Evolutionary conservation across 2,797 vertebrate species (phyloP).

Genomic region (Gambelia wislizenii): DNA sequence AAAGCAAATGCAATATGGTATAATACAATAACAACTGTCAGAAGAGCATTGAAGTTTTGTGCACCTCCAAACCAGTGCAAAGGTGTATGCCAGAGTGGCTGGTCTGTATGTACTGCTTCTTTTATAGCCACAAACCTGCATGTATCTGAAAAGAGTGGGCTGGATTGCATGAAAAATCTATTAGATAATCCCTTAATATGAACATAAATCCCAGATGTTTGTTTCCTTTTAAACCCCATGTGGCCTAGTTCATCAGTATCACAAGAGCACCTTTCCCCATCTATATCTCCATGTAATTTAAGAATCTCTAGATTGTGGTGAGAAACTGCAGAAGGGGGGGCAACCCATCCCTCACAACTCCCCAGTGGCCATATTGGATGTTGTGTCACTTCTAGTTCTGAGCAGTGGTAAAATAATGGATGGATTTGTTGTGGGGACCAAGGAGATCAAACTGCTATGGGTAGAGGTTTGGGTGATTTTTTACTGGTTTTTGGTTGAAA

Average conservation of each 20-base stretch:
- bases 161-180: rapidly evolving
- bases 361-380: neutral
- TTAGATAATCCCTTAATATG: neutral
- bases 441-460: neutral
- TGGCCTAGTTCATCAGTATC: neutral
- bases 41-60: neutral
- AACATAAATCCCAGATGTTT: neutral
- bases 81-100: neutral
- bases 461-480: no score
- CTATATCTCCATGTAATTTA: neutral
- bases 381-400: no score
- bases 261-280: neutral
- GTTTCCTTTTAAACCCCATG: neutral
- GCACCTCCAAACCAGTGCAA: neutral
- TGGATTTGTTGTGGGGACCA: neutral
- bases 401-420: no score
- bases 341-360: neutral
- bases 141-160: neutral
- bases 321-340: no score
- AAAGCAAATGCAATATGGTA: slow-evolving; percentile 13
- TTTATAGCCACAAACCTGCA: neutral
- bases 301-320: no score
- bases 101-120: neutral
- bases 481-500: no score
- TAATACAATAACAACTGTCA: neutral